These are phyloP conservation scores for Drosophila oshimai DNA, from an alignment of 1,140 invertebrate species.

Conservation along the genomic window DNA sequence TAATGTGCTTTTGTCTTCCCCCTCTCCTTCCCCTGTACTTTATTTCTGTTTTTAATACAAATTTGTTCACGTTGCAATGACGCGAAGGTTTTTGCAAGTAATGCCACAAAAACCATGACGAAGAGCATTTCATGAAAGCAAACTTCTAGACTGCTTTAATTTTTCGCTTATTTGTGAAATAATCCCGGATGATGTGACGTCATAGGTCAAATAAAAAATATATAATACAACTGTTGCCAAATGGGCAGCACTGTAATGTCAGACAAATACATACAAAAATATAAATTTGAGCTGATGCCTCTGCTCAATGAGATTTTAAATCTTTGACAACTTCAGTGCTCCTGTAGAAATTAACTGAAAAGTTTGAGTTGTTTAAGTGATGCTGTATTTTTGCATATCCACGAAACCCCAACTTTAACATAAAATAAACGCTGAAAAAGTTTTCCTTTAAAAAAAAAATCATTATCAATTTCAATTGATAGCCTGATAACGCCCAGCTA, in stretches of 20 bases:
- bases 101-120: constrained; percentile 23
- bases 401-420: too few species aligned
- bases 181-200: constrained; percentile 20
- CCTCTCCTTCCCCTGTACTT: neutral
- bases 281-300: too few species aligned
- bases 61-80: constrained; percentile 61
- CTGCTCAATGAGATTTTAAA: too few species aligned
- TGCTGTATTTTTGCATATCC: too few species aligned
- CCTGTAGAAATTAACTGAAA: too few species aligned
- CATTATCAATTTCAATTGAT: constrained; percentile 9
- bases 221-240: constrained; percentile 15
- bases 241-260: neutral
- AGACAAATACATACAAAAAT: neutral
- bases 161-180: constrained; percentile 39
- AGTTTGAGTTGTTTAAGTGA: too few species aligned
- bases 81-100: constrained; percentile 57
- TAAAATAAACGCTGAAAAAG: too few species aligned
- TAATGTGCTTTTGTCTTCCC: constrained; percentile 15
- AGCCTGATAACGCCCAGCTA: constrained; percentile 25
- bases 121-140: neutral
- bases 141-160: neutral
- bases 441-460: too few species aligned
- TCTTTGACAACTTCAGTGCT: too few species aligned
- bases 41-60: constrained; percentile 31
- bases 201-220: constrained; percentile 13